Base-by-base conservation (phyloP, 30 jellyfish, hydroid and myxozoan genomes). In the Mastigias papua region DNA sequence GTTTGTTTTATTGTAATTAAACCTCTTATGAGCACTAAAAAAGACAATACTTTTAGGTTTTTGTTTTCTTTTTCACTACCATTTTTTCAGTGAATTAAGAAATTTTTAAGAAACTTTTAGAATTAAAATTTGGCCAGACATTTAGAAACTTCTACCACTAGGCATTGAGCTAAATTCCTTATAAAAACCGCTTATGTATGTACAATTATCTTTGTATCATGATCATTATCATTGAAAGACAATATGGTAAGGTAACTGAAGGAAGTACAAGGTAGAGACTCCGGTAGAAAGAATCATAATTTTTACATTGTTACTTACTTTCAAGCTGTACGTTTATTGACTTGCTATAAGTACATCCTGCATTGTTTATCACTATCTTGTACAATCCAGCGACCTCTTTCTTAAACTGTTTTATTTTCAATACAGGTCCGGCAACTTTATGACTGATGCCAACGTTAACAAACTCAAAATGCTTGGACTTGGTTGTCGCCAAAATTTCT, bases 381-480 rank as follows among this genome's bases (percentile, higher is more conserved):
- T 85, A 85, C 15, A 15, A 54, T 15, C 94, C 94, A 1, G 94
- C 94, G 29, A 73, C 29, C 17, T 13, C 48, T 57, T 85, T 85
- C 50, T 73, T 85, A 21, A 85, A 85, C 27, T 85, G 66, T 69
- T 85, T 85, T 67, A 85, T 63, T 71, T 73, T 85, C 82, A 85
- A 34, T 25, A 57, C 61, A 0, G 88, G 88, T 21, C 94, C 94
- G n/a, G 62, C 57, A 22, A 70, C 67, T 19, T 50, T 50, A 23
- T 28, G 31, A 28, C 76, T 70, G 15, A 87, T 62, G 11, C 88
- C 88, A 3, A 76, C 88, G 49, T 73, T 85, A n/a, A 73, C 50
- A 64, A 85, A 85, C 34, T 85, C 88, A 27, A 71, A 85, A 73
- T 85, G 94, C 25, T 48, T 64, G 51, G 94, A 85, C 51, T 85